Evolutionary conservation across 2,888 invertebrate genomes (phyloP).

Genomic region (Phymatocera aterrima): DNA sequence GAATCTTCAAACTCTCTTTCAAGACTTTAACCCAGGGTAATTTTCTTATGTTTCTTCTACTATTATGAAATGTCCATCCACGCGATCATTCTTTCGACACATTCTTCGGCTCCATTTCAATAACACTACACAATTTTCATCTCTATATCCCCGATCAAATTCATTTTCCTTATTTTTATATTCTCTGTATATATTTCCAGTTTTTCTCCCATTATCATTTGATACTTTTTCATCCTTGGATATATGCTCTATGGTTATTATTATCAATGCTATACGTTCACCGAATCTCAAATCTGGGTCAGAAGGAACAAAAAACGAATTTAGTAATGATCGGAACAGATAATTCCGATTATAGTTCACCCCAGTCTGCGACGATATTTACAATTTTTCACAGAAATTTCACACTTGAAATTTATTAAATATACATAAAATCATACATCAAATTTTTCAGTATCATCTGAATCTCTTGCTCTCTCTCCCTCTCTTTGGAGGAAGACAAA

Average conservation of each 20-base stretch:
- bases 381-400: not conserved
- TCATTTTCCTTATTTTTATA: not conserved
- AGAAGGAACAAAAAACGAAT: not conserved
- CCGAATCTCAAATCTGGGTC: constrained; percentile 26
- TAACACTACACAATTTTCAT: not conserved
- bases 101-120: not conserved
- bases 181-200: not conserved
- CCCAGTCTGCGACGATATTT: not conserved
- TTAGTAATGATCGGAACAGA: not conserved
- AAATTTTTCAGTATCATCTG: too few species aligned
- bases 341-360: not conserved
- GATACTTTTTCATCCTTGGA: too few species aligned
- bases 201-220: too few species aligned
- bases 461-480: too few species aligned
- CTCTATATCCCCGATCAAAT: not conserved
- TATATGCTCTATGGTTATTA: not conserved
- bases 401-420: not conserved
- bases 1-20: constrained; percentile 92
- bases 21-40: constrained; percentile 95
- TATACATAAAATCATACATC: not conserved
- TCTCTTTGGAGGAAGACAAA: too few species aligned
- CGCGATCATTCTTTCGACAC: not conserved
- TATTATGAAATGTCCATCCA: constrained; percentile 41
- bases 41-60: constrained; percentile 39
- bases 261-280: constrained; percentile 2